phyloP scores from a whole-genome alignment of 2,888 invertebrate species.

The Nomada fabriciana region DNA sequence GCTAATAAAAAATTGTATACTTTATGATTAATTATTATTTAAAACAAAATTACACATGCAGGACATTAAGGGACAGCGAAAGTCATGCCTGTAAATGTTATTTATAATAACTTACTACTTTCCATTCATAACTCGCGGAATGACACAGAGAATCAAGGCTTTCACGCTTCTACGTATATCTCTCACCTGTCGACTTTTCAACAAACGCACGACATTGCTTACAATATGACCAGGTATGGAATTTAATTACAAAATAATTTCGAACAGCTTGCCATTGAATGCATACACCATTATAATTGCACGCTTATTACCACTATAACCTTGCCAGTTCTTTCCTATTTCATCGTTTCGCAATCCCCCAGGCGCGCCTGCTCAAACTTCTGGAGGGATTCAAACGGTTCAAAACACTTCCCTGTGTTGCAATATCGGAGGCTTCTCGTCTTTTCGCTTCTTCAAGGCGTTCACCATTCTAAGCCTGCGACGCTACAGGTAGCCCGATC shows the following conservation, averaged over 20 bases:
- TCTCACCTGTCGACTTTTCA: neutral
- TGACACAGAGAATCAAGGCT: slow-evolving; percentile 10
- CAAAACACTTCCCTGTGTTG: slow-evolving; percentile 1
- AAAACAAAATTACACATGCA: neutral
- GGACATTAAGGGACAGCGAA: neutral
- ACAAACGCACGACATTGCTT: neutral
- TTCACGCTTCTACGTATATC: neutral
- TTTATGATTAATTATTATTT: neutral
- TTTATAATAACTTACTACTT: neutral
- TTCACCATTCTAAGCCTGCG: neutral
- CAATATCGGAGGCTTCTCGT: neutral
- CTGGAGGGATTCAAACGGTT: slow-evolving; percentile 12
- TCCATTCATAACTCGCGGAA: neutral
- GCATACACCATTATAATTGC: slow-evolving; percentile 61
- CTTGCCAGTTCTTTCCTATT: slow-evolving; percentile 58
- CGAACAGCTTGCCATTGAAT: slow-evolving; percentile 29
- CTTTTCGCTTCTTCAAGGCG: slow-evolving; percentile 12
- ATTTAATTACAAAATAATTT: slow-evolving; percentile 12
- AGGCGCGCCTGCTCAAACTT: slow-evolving; percentile 13
- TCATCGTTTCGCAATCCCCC: slow-evolving; percentile 47
- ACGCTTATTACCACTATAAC: slow-evolving; percentile 56
- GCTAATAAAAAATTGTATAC: neutral
- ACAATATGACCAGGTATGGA: slow-evolving; percentile 1
- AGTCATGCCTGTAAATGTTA: neutral
- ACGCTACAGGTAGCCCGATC: neutral